Evolutionary conservation across 2,888 invertebrate genomes (phyloP).

Genomic region (Nomada ruficornis): DNA sequence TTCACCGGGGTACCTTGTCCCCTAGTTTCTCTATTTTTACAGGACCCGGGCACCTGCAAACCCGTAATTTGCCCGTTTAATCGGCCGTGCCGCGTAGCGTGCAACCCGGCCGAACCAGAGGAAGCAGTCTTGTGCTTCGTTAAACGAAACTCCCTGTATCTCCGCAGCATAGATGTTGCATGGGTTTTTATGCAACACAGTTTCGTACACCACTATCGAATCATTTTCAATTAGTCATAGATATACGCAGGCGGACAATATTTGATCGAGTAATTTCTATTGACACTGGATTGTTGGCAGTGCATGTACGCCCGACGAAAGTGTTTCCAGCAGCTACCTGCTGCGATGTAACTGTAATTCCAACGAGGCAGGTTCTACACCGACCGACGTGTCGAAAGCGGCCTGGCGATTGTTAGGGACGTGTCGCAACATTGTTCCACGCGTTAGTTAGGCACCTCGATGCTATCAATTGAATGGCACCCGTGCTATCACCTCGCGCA

Average conservation of each 20-base stretch:
- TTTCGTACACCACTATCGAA: not conserved
- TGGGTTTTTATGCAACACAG: not conserved
- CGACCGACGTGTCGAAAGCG: slow-evolving; percentile 17
- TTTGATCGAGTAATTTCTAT: not conserved
- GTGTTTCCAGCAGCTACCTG: not conserved
- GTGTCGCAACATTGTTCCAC: slow-evolving; percentile 24
- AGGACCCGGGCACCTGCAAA: slow-evolving; percentile 53
- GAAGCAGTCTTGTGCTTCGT: slow-evolving; percentile 29
- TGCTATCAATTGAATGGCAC: slow-evolving; percentile 29
- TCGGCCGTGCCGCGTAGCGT: slow-evolving; percentile 49
- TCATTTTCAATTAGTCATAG: not conserved
- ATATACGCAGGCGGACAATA: not conserved
- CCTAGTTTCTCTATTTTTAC: slow-evolving; percentile 60
- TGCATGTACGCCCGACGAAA: not conserved
- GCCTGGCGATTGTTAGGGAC: slow-evolving; percentile 20
- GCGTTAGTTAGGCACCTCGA: slow-evolving; percentile 23
- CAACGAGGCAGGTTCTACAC: not conserved
- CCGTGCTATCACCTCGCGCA: not conserved
- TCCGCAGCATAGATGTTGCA: not conserved
- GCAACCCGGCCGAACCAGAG: not conserved
- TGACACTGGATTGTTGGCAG: not conserved
- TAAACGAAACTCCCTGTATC: slow-evolving; percentile 1
- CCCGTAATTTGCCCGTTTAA: slow-evolving; percentile 72
- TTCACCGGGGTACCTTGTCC: slow-evolving; percentile 51
- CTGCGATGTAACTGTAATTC: not conserved